Percentiles rank a stretch among this genome's conserved stretches.
Evolutionary conservation across 30 jellyfish, hydroid and myxozoan genomes (phyloP).

Genomic region (Mastigias papua): DNA sequence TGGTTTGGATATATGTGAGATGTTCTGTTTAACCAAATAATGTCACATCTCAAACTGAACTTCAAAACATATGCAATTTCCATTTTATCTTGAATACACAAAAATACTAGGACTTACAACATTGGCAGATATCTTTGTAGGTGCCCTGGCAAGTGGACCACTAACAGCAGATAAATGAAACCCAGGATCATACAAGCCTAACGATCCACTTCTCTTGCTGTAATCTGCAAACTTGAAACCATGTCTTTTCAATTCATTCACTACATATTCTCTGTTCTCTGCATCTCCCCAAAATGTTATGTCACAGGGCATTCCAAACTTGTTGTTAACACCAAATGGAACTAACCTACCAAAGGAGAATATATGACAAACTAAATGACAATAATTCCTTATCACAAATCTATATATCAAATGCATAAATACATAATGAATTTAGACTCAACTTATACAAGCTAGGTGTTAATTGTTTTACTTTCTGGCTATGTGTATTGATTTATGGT

Average conservation of each 20-base stretch:
- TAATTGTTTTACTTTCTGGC: too few relatives aligned
- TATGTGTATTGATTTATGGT: too few relatives aligned
- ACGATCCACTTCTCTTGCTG: background rate
- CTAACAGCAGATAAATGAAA: background rate
- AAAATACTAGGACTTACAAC: slow-evolving; percentile 16
- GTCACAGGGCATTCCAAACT: slow-evolving; percentile 78
- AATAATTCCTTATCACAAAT: too few relatives aligned
- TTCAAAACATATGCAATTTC: too few relatives aligned
- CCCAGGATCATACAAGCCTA: background rate
- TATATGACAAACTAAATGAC: too few relatives aligned
- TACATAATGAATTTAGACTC: too few relatives aligned
- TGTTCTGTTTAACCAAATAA: too few relatives aligned
- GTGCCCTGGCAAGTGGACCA: background rate
- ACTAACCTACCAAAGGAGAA: slow-evolving; percentile 48
- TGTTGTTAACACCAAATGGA: slow-evolving; percentile 80
- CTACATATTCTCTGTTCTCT: slow-evolving; percentile 10
- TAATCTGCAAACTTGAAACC: slow-evolving; percentile 39
- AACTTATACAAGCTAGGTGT: too few relatives aligned
- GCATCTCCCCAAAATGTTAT: slow-evolving; percentile 72
- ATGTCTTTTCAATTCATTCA: slow-evolving; percentile 33
- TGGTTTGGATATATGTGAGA: too few relatives aligned
- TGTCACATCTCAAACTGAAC: too few relatives aligned
- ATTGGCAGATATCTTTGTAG: slow-evolving; percentile 7
- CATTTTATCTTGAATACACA: too few relatives aligned
- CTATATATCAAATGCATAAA: too few relatives aligned